Conservation (phyloP, 2,888 invertebrate species). For the Pyrochroa serraticornis region DNA sequence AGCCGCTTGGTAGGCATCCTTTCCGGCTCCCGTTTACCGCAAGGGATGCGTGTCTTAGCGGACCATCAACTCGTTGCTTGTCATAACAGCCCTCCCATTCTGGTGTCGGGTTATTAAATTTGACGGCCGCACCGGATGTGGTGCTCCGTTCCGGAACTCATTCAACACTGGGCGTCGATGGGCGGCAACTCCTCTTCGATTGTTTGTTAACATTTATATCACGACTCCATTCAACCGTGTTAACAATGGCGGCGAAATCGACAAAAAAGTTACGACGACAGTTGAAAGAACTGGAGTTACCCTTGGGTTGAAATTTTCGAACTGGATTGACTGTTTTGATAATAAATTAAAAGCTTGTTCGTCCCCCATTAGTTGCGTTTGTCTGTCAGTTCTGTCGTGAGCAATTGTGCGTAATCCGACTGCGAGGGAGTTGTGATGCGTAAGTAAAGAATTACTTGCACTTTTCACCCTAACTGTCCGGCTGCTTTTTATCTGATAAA, state of each 20-base stretch:
- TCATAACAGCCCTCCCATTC: slow-evolving; percentile 30
- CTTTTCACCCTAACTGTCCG: slow-evolving; percentile 46
- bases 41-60: too few relatives aligned
- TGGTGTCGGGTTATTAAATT: slow-evolving; percentile 35
- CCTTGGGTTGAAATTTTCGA: too few relatives aligned
- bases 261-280: not conserved
- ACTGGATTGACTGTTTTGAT: too few relatives aligned
- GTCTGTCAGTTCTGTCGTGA: too few relatives aligned
- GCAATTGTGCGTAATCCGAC: not conserved
- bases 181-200: slow-evolving; percentile 32
- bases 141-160: slow-evolving; percentile 34
- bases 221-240: slow-evolving; percentile 29
- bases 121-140: slow-evolving; percentile 36
- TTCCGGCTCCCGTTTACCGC: too few relatives aligned
- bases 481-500: slow-evolving; percentile 44
- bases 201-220: slow-evolving; percentile 39
- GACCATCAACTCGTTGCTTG: too few relatives aligned
- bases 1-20: too few relatives aligned
- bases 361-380: too few relatives aligned
- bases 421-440: slow-evolving; percentile 22
- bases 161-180: slow-evolving; percentile 35
- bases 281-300: too few relatives aligned
- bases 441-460: slow-evolving; percentile 52
- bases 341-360: too few relatives aligned
- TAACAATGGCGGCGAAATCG: slow-evolving; percentile 33